A percentile compares a stretch with the other conserved stretches of the same genome.
These are phyloP conservation scores for Tridacna crocea DNA, from an alignment of 2,888 invertebrate species.

Conservation along the genomic window DNA sequence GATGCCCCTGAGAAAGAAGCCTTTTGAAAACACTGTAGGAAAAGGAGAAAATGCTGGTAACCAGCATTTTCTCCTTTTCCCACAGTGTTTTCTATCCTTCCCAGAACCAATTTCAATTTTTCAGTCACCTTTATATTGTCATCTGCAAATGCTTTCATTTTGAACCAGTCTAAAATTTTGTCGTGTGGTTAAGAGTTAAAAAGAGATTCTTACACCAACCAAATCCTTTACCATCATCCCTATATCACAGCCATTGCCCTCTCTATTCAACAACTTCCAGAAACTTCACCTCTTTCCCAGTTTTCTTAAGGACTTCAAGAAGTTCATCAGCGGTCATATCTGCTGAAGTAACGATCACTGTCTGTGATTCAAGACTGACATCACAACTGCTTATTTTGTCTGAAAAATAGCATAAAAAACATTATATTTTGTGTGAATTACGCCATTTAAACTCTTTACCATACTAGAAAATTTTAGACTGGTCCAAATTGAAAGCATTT, in stretches of 20 bases:
- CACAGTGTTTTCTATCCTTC: neutral
- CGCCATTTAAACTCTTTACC: neutral
- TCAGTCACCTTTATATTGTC: no score
- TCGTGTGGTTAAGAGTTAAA: no score
- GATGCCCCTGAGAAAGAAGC: no score
- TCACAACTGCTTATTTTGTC: slow-evolving; percentile 69
- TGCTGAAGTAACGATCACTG: slow-evolving; percentile 82
- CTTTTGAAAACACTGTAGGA: neutral
- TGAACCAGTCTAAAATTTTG: no score
- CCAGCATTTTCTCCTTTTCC: neutral
- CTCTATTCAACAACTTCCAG: neutral
- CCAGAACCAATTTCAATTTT: no score
- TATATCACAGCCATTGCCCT: neutral
- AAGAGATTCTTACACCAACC: no score
- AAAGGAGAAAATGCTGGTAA: neutral
- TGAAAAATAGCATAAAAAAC: slow-evolving; percentile 19
- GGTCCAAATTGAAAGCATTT: neutral
- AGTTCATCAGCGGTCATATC: slow-evolving; percentile 80
- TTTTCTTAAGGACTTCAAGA: slow-evolving; percentile 83
- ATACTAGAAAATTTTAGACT: neutral
- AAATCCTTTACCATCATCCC: no score
- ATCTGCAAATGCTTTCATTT: no score
- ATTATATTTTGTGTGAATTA: no score
- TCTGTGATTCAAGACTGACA: slow-evolving; percentile 81
- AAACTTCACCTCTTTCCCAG: slow-evolving; percentile 81